Evolutionary conservation across 2,888 invertebrate species (phyloP).

Genomic region (Drosophila testacea): DNA sequence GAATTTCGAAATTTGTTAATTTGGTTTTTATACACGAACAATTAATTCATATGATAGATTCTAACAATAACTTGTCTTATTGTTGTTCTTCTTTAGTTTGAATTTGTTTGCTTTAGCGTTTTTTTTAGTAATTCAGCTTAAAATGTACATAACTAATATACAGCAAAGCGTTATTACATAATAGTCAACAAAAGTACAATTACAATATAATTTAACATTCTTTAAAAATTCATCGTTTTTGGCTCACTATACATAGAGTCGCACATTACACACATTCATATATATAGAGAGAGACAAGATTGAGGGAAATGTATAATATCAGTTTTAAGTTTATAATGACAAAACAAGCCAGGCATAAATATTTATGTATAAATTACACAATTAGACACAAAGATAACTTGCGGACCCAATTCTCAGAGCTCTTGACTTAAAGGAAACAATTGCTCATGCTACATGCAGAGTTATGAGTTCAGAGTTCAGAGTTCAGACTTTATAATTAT

Average conservation of each 20-base stretch:
- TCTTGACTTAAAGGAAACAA: slow-evolving; percentile 40
- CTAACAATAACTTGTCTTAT: slow-evolving; percentile 72
- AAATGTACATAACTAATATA: slow-evolving; percentile 78
- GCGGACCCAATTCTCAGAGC: slow-evolving; percentile 17
- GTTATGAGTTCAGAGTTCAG: slow-evolving; percentile 9
- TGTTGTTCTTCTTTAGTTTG: slow-evolving; percentile 36
- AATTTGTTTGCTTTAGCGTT: slow-evolving; percentile 29
- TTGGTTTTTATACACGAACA: slow-evolving; percentile 57
- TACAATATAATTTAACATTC: slow-evolving; percentile 46
- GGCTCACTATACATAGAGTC: slow-evolving; percentile 9
- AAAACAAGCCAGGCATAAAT: slow-evolving; percentile 58
- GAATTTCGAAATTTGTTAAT: slow-evolving; percentile 40
- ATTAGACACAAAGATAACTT: slow-evolving; percentile 65
- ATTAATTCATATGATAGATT: slow-evolving; percentile 58
- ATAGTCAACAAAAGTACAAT: slow-evolving; percentile 82
- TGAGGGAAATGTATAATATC: slow-evolving; percentile 33
- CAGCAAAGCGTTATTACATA: slow-evolving; percentile 79
- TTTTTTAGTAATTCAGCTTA: slow-evolving; percentile 53
- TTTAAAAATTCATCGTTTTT: slow-evolving; percentile 30
- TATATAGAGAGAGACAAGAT: slow-evolving; percentile 27
- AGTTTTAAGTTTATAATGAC: slow-evolving; percentile 26
- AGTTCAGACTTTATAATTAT: neutral
- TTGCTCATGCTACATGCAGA: slow-evolving; percentile 59
- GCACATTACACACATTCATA: slow-evolving; percentile 50
- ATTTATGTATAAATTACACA: slow-evolving; percentile 28